phyloP scores from a whole-genome alignment of 1,140 invertebrate species.

The Drosophila sulfurigaster region DNA sequence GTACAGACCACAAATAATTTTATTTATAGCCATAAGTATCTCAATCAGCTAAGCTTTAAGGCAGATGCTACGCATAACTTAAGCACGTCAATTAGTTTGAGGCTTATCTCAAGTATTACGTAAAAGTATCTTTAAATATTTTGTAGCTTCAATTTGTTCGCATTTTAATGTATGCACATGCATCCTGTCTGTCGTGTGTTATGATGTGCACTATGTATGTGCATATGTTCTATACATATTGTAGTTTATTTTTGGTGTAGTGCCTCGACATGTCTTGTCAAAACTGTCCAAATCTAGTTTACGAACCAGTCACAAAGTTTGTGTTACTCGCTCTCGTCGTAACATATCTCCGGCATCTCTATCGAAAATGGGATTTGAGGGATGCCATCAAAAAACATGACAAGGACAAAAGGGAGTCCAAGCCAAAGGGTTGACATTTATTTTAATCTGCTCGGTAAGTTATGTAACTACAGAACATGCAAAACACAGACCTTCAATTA shows the following conservation, averaged over 20 bases:
- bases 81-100: not conserved
- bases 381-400: constrained; percentile 35
- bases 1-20: not conserved
- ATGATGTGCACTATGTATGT: constrained; percentile 2
- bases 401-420: not conserved
- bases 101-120: not conserved
- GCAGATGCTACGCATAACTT: not conserved
- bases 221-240: not conserved
- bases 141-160: constrained; percentile 11
- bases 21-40: not conserved
- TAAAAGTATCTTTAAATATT: constrained; percentile 11
- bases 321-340: constrained; percentile 3
- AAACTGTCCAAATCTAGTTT: constrained; percentile 43
- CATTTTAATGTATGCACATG: constrained; percentile 33
- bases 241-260: not conserved
- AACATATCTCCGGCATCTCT: constrained; percentile 14
- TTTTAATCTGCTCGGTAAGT: constrained; percentile 15
- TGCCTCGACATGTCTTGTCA: constrained; percentile 36
- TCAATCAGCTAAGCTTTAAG: not conserved
- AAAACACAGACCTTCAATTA: not conserved
- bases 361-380: constrained; percentile 41
- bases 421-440: constrained; percentile 24
- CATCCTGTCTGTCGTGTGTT: constrained; percentile 10
- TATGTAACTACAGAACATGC: not conserved
- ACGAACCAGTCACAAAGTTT: constrained; percentile 32